Conservation (phyloP, 30 jellyfish, hydroid and myxozoan genomes). For the Aurelia coerulea region DNA sequence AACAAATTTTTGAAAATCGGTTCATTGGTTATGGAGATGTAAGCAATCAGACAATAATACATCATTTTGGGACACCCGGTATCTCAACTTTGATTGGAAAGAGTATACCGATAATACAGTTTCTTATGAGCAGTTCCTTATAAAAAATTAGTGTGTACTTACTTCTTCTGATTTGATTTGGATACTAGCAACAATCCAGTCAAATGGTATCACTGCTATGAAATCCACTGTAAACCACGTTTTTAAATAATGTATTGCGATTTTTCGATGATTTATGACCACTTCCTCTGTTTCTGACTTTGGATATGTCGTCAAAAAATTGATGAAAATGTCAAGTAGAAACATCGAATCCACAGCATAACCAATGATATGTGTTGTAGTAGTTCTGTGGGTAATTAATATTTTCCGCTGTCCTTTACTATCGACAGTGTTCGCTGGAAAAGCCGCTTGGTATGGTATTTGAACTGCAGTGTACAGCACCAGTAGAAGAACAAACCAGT, state of each 20-base stretch:
- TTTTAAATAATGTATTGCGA: constrained; percentile 82
- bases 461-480: constrained; percentile 89
- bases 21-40: too few relatives aligned
- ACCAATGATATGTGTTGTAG: constrained; percentile 51
- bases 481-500: constrained; percentile 85
- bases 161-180: constrained; percentile 62
- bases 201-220: constrained; percentile 92
- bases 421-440: constrained; percentile 28
- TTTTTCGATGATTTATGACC: constrained; percentile 62
- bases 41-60: too few relatives aligned
- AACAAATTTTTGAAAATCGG: too few relatives aligned
- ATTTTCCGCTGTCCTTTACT: constrained; percentile 8
- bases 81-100: too few relatives aligned
- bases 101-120: too few relatives aligned
- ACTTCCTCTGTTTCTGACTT: constrained; percentile 76
- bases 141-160: not conserved
- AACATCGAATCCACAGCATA: constrained; percentile 79
- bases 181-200: constrained; percentile 70
- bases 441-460: constrained; percentile 90
- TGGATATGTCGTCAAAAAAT: constrained; percentile 73
- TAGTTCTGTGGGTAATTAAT: not conserved
- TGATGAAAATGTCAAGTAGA: constrained; percentile 72
- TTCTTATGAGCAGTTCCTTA: too few relatives aligned
- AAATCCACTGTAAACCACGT: constrained; percentile 90
- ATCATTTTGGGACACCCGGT: too few relatives aligned